Percentiles rank a stretch among this genome's conserved stretches.
Conservation (phyloP, 2,113 vertebrate genomes). For the Nansenia antarctica region DNA sequence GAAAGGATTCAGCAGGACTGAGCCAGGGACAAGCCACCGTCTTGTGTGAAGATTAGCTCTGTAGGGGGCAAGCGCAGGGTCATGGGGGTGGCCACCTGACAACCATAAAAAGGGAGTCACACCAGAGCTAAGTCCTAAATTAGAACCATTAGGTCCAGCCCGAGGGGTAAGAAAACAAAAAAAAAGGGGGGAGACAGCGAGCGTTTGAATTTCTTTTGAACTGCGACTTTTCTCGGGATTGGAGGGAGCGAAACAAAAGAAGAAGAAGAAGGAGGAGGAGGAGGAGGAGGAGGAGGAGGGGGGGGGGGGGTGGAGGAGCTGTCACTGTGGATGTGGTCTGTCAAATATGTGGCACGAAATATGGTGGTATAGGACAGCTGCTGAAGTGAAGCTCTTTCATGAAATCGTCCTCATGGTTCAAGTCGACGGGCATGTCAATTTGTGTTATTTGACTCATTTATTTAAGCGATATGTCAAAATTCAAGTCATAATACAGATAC, state of each 20-base stretch:
- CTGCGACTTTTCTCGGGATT: neutral
- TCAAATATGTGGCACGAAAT: constrained; percentile 13
- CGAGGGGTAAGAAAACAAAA: constrained; percentile 26
- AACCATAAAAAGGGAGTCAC: constrained; percentile 34
- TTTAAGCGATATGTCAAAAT: too few relatives aligned
- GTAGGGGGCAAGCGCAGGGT: neutral
- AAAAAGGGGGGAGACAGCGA: neutral
- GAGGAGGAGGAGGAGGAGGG: constrained; percentile 19
- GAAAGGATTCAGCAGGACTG: constrained; percentile 45
- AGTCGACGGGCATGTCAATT: too few relatives aligned
- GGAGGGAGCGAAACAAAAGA: too few relatives aligned
- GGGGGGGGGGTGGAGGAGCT: neutral
- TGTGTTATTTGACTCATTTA: too few relatives aligned
- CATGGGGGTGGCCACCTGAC: constrained; percentile 28
- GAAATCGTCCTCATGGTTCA: constrained; percentile 31
- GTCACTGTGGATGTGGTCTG: constrained; percentile 8
- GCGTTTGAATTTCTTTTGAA: neutral
- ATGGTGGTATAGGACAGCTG: constrained; percentile 32
- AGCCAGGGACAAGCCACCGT: constrained; percentile 54
- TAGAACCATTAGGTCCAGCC: constrained; percentile 51
- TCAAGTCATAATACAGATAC: too few relatives aligned
- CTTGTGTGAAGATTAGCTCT: constrained; percentile 57
- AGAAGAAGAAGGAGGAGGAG: constrained; percentile 15
- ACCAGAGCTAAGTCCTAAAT: constrained; percentile 29
- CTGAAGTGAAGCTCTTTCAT: constrained; percentile 24